These are phyloP conservation scores for Lophochroa leadbeateri DNA, from an alignment of 2,113 vertebrate genomes.

Conservation along the genomic window DNA sequence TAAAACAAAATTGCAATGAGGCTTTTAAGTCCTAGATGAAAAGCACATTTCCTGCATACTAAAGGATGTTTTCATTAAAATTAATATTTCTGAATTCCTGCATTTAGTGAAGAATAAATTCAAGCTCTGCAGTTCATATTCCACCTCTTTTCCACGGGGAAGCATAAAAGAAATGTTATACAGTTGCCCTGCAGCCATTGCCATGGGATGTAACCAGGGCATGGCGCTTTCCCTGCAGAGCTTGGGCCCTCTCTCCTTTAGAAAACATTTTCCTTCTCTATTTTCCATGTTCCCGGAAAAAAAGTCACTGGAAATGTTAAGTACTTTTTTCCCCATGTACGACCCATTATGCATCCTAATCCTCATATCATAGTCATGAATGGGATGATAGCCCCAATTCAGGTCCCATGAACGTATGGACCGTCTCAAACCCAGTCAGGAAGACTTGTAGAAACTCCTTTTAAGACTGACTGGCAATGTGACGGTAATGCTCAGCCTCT, in stretches of 20 bases:
- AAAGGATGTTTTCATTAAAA: constrained; percentile 60
- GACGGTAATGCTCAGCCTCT: background rate
- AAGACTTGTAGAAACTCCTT: background rate
- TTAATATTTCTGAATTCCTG: constrained; percentile 43
- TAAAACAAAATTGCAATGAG: constrained; percentile 65
- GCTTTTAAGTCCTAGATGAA: constrained; percentile 21
- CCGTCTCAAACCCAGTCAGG: background rate
- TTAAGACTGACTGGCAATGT: background rate
- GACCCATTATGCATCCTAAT: background rate
- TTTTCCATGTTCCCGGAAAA: background rate
- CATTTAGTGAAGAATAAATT: background rate
- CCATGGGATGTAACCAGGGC: constrained; percentile 9
- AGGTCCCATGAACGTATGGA: background rate
- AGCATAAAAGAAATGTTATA: background rate
- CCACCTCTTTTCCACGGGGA: background rate
- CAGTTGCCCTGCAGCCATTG: background rate
- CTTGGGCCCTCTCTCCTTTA: background rate
- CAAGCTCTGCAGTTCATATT: background rate
- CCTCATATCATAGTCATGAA: background rate
- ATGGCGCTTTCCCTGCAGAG: background rate
- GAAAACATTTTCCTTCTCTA: background rate
- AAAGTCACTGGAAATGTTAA: background rate
- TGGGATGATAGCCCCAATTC: background rate
- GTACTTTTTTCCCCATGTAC: background rate
- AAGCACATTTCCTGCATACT: constrained; percentile 27